These are phyloP conservation scores for Streblospio benedicti DNA, from an alignment of 1,140 invertebrate species.

Conservation along the genomic window DNA sequence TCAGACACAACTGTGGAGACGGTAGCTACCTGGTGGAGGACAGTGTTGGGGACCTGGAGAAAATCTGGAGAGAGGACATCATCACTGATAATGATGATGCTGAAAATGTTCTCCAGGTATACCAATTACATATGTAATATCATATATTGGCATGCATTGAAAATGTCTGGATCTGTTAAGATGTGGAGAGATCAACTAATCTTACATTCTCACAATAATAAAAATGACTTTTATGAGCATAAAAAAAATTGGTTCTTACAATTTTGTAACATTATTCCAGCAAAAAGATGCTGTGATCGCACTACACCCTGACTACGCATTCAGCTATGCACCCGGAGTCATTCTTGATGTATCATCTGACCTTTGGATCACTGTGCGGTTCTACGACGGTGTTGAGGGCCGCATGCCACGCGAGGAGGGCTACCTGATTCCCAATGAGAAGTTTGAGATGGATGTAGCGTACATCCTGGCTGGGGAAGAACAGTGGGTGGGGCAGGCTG, in stretches of 20 bases:
- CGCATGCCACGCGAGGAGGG: slow-evolving; percentile 24
- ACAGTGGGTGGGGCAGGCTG: slow-evolving; percentile 26
- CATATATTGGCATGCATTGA: neutral
- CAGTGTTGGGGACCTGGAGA: slow-evolving; percentile 22
- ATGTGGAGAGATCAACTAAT: too few species aligned
- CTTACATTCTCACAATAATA: too few species aligned
- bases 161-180: too few species aligned
- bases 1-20: slow-evolving; percentile 20
- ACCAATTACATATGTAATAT: neutral
- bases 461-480: slow-evolving; percentile 29
- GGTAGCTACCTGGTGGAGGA: slow-evolving; percentile 28
- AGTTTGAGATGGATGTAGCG: slow-evolving; percentile 29
- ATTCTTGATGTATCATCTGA: slow-evolving; percentile 22
- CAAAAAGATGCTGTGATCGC: slow-evolving; percentile 29
- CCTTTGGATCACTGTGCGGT: slow-evolving; percentile 21
- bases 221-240: neutral
- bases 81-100: slow-evolving; percentile 29
- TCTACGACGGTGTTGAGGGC: slow-evolving; percentile 28
- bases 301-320: slow-evolving; percentile 29
- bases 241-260: neutral
- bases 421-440: slow-evolving; percentile 26
- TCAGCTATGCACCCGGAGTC: slow-evolving; percentile 36
- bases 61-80: slow-evolving; percentile 31
- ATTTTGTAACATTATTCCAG: slow-evolving; percentile 14
- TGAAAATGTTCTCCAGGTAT: slow-evolving; percentile 23